Conservation (phyloP, 2,888 invertebrate species). For the Lathronympha strigana region DNA sequence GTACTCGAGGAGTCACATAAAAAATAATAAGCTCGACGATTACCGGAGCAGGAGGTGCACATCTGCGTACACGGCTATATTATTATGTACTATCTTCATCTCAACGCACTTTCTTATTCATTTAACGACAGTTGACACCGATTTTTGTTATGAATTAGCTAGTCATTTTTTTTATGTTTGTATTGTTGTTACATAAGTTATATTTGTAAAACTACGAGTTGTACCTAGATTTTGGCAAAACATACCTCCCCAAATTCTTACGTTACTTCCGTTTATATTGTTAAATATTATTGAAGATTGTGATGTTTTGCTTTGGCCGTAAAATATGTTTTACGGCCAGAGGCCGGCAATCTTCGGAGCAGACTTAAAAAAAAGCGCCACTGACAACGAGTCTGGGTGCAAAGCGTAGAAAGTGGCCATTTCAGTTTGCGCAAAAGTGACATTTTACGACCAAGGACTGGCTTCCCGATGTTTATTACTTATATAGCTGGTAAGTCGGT, state of each 20-base stretch:
- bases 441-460: constrained; percentile 32
- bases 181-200: no score
- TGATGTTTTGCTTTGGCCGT: constrained; percentile 74
- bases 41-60: constrained; percentile 55
- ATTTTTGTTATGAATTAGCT: not conserved
- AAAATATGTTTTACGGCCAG: constrained; percentile 80
- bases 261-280: constrained; percentile 58
- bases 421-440: constrained; percentile 47
- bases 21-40: constrained; percentile 80
- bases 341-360: constrained; percentile 65
- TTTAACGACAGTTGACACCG: constrained; percentile 46
- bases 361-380: constrained; percentile 72
- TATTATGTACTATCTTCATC: constrained; percentile 67
- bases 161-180: not conserved
- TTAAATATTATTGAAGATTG: constrained; percentile 72
- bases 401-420: constrained; percentile 73
- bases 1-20: constrained; percentile 70
- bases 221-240: not conserved
- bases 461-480: constrained; percentile 4
- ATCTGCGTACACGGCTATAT: constrained; percentile 48
- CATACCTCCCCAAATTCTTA: constrained; percentile 11
- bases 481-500: not conserved
- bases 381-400: constrained; percentile 61
- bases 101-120: constrained; percentile 67
- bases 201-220: no score